Conservation (phyloP, 2,113 vertebrate species). For the Austrofundulus limnaeus region DNA sequence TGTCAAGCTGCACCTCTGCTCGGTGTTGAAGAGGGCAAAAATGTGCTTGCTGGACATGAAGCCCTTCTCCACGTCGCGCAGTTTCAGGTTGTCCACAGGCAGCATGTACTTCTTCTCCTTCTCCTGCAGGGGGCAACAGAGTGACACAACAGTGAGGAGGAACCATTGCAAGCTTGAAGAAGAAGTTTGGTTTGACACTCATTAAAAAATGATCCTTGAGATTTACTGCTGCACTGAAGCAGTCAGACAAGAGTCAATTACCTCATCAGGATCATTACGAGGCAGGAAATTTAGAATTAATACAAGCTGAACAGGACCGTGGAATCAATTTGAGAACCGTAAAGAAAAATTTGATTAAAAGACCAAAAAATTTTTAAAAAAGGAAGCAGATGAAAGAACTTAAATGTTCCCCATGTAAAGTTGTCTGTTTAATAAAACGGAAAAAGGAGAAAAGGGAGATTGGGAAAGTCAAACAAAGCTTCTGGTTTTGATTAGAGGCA, state of each 20-base stretch:
- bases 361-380: constrained; percentile 1
- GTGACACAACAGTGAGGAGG: constrained; percentile 10
- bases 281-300: background rate
- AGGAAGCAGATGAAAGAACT: constrained; percentile 21
- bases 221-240: background rate
- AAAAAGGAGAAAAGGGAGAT: constrained; percentile 23
- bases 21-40: constrained; percentile 98
- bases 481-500: constrained; percentile 75
- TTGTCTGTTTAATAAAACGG: constrained; percentile 16
- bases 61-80: constrained; percentile 94
- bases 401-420: constrained; percentile 9
- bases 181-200: constrained; percentile 11
- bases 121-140: constrained; percentile 83
- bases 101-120: constrained; percentile 99
- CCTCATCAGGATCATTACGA: background rate
- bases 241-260: background rate
- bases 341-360: background rate
- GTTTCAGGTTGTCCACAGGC: constrained; percentile 94
- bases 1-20: constrained; percentile 87
- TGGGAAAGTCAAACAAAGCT: constrained; percentile 49
- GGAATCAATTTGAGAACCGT: background rate
- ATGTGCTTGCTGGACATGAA: constrained; percentile 99
- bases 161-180: constrained; percentile 10
- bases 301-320: background rate
- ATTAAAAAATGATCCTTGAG: constrained; percentile 17